Conservation (phyloP, 2,888 invertebrate genomes). For the Ryuthela nishihirai region DNA sequence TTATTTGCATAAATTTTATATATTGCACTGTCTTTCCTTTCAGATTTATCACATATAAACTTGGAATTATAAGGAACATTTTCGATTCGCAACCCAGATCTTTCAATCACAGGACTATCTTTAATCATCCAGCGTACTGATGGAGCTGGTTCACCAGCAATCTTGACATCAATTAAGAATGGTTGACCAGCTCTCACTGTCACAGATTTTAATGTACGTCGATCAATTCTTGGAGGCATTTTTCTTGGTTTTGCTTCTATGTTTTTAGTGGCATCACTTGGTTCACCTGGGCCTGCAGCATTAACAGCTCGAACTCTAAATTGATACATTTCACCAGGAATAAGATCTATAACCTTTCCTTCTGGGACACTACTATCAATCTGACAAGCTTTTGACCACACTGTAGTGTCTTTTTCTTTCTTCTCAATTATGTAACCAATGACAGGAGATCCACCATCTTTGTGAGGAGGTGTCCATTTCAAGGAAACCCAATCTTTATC, state of each 20-base stretch:
- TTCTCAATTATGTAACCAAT: constrained; percentile 91
- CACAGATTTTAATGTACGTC: constrained; percentile 69
- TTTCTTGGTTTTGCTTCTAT: constrained; percentile 49
- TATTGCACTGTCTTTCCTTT: constrained; percentile 80
- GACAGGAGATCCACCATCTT: constrained; percentile 86
- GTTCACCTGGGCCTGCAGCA: constrained; percentile 54
- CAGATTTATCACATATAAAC: constrained; percentile 78
- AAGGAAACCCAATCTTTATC: constrained; percentile 89
- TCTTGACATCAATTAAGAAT: constrained; percentile 87
- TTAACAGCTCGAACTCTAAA: constrained; percentile 56
- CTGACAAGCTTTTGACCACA: constrained; percentile 87
- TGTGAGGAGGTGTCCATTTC: constrained; percentile 85
- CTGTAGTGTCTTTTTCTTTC: constrained; percentile 91
- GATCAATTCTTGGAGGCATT: constrained; percentile 68
- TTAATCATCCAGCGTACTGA: constrained; percentile 85
- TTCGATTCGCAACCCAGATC: constrained; percentile 51
- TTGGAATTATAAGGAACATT: constrained; percentile 82
- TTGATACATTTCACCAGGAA: constrained; percentile 53
- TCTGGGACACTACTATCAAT: constrained; percentile 74
- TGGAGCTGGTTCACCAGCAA: constrained; percentile 93
- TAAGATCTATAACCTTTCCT: constrained; percentile 81
- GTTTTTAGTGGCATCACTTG: constrained; percentile 47
- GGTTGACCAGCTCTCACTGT: constrained; percentile 89
- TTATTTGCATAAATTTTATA: constrained; percentile 85
- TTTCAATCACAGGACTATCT: constrained; percentile 59